A percentile compares a stretch with the other conserved stretches of the same genome.
phyloP scores from a whole-genome alignment of 2,113 vertebrate species.

The Riparia riparia region DNA sequence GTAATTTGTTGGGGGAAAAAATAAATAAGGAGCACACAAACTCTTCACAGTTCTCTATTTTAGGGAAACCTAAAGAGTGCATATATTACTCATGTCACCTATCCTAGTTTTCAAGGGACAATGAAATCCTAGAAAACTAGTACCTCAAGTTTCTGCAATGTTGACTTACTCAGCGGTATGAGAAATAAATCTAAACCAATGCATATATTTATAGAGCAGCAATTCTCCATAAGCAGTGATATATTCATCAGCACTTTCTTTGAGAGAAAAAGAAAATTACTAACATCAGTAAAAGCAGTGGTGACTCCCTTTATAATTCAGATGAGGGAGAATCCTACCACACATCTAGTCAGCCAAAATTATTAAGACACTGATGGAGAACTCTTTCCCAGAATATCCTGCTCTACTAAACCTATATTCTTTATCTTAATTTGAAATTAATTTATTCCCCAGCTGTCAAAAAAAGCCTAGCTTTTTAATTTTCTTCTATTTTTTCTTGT shows the following conservation, averaged over 20 bases:
- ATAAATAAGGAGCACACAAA: not conserved
- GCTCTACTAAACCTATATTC: not conserved
- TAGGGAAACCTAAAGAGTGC: not conserved
- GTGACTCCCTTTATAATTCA: not conserved
- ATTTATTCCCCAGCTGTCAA: not conserved
- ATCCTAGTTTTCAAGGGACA: not conserved
- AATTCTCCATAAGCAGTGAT: not conserved
- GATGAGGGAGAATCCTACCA: not conserved
- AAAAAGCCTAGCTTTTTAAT: not conserved
- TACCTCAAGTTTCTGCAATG: not conserved
- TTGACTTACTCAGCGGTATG: not conserved
- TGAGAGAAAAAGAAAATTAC: not conserved
- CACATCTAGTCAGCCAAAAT: not conserved
- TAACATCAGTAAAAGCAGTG: not conserved
- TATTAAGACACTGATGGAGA: not conserved
- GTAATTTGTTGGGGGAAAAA: not conserved
- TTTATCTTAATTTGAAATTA: slow-evolving; percentile 3
- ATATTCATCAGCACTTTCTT: not conserved
- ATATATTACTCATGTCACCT: not conserved
- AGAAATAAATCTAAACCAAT: not conserved
- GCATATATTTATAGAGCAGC: not conserved
- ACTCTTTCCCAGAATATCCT: not conserved
- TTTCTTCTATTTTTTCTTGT: not conserved
- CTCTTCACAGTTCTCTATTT: not conserved
- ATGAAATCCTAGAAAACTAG: not conserved